A percentile compares a stretch with the other conserved stretches of the same genome.
phyloP scores from a whole-genome alignment of 2,888 invertebrate species.

The Petrolisthes manimaculis region DNA sequence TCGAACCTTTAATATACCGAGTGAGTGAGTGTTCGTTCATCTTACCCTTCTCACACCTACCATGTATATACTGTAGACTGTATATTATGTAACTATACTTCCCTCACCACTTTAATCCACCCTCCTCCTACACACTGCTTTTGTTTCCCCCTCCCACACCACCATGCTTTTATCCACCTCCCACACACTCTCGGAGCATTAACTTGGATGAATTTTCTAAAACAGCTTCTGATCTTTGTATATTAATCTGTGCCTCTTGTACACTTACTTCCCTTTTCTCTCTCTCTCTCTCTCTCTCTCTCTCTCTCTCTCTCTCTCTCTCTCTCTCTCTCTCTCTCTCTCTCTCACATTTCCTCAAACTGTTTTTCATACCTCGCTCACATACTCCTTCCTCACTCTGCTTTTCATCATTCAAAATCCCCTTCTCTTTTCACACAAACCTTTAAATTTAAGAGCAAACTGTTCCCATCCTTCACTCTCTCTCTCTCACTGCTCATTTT shows the following conservation, averaged over 20 bases:
- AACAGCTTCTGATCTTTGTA: background rate
- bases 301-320: conserved; percentile 7
- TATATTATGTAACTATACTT: background rate
- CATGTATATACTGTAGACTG: too few species aligned
- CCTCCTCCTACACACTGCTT: background rate
- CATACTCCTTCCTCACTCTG: background rate
- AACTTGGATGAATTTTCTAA: background rate
- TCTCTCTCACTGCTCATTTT: background rate
- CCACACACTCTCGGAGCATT: background rate
- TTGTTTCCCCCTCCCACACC: background rate
- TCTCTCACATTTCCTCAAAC: background rate
- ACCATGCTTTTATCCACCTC: background rate
- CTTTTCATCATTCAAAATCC: background rate
- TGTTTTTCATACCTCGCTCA: background rate
- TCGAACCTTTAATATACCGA: too few species aligned
- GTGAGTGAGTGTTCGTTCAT: too few species aligned
- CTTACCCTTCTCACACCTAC: too few species aligned
- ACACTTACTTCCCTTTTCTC: background rate
- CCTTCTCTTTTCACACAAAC: background rate
- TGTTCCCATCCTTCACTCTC: background rate
- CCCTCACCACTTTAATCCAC: background rate
- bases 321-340: conserved; percentile 25
- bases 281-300: background rate
- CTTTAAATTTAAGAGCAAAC: background rate
- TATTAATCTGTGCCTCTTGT: too few species aligned